Evolutionary conservation across 2,113 vertebrate species (phyloP).

Genomic region (Eulemur macaco): DNA sequence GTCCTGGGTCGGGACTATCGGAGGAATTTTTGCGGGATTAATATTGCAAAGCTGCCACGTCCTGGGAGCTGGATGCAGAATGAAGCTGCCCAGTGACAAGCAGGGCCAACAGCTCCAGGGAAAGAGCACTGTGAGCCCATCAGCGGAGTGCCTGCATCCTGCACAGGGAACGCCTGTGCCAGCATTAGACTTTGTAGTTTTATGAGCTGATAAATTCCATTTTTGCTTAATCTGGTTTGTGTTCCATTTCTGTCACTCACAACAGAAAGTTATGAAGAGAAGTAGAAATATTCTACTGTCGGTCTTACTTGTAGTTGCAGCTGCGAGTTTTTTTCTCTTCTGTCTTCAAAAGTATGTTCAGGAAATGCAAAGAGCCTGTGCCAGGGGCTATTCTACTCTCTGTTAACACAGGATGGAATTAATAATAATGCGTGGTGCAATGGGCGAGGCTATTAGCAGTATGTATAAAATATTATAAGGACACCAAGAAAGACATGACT

Average conservation of each 20-base stretch:
- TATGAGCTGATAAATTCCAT: neutral
- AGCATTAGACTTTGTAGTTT: neutral
- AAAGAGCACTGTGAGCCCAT: neutral
- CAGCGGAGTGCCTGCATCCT: neutral
- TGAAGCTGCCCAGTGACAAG: neutral
- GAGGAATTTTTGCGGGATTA: neutral
- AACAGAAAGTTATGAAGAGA: neutral
- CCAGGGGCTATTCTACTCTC: neutral
- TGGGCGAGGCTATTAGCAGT: neutral
- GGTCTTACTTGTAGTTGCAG: neutral
- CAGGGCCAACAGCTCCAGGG: neutral
- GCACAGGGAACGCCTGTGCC: neutral
- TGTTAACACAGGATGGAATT: neutral
- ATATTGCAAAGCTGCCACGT: neutral
- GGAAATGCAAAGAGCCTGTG: neutral
- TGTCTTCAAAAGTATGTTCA: neutral
- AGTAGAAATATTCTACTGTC: neutral
- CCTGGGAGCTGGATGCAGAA: neutral
- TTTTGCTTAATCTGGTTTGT: conserved; percentile 38
- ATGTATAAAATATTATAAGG: neutral
- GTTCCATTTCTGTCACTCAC: neutral
- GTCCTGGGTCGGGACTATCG: neutral
- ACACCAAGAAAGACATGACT: neutral
- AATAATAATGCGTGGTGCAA: neutral
- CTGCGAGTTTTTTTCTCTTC: neutral